Percentiles rank a stretch among this genome's conserved stretches.
Evolutionary conservation across 2,888 invertebrate genomes (phyloP).

Genomic region (Aspidiotus rigidus): DNA sequence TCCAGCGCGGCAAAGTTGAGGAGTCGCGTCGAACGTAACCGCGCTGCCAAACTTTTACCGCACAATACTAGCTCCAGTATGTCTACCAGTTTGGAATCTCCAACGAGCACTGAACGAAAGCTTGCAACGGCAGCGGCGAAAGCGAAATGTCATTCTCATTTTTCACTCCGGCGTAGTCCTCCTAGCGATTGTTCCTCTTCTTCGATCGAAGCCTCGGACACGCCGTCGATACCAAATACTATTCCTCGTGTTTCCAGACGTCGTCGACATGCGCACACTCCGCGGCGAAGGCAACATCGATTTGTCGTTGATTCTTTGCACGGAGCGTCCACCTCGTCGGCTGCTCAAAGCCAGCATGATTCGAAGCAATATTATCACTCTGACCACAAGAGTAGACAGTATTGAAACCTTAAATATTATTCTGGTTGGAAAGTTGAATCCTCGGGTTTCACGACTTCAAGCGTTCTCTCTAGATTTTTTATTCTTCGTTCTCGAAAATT

Average conservation of each 20-base stretch:
- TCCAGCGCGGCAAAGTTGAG: slow-evolving; percentile 5
- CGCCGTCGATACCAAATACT: slow-evolving; percentile 40
- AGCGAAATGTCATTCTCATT: slow-evolving; percentile 41
- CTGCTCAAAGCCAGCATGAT: slow-evolving; percentile 9
- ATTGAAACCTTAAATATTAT: neutral
- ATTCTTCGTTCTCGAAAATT: no score
- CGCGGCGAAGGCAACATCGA: slow-evolving; percentile 22
- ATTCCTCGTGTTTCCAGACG: slow-evolving; percentile 40
- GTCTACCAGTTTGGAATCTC: slow-evolving; percentile 31
- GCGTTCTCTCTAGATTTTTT: no score
- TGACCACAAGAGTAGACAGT: slow-evolving; percentile 8
- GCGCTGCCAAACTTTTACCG: slow-evolving; percentile 22
- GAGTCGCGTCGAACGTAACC: slow-evolving; percentile 17
- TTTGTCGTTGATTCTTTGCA: slow-evolving; percentile 7
- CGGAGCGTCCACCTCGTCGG: slow-evolving; percentile 15
- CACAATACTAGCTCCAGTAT: slow-evolving; percentile 31
- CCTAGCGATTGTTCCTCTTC: slow-evolving; percentile 41
- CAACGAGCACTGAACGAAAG: slow-evolving; percentile 30
- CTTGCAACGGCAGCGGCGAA: slow-evolving; percentile 37
- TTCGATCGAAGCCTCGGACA: slow-evolving; percentile 39
- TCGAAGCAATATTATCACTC: slow-evolving; percentile 15
- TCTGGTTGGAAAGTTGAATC: no score
- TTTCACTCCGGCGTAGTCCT: slow-evolving; percentile 41
- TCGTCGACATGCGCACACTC: slow-evolving; percentile 37
- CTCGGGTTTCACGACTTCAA: no score